Percentiles rank a stretch among this genome's conserved stretches.
Evolutionary conservation across 2,113 vertebrate species (phyloP).

Genomic region (Protobothrops flavoviridis): DNA sequence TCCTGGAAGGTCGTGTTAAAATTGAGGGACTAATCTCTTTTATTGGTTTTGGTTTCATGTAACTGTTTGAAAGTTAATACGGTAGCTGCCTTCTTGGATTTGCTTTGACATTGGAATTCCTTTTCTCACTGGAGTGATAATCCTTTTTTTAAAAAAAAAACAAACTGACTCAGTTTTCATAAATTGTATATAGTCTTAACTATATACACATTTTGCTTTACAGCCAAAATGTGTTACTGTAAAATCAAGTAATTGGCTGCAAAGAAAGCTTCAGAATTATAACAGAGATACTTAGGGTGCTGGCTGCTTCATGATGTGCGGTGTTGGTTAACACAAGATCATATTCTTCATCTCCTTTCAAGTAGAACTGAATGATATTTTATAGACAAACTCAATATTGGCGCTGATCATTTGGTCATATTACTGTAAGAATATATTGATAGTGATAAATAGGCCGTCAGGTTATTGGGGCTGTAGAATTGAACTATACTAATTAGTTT

Average conservation of each 20-base stretch:
- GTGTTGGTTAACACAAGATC: not conserved
- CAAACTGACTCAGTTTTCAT: not conserved
- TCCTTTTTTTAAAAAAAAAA: not conserved
- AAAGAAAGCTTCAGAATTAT: not conserved
- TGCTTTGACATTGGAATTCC: not conserved
- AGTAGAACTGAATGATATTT: not conserved
- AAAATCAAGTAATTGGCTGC: not conserved
- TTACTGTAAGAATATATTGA: not conserved
- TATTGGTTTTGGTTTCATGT: not conserved
- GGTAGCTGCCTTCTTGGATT: not conserved
- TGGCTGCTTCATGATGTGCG: not conserved
- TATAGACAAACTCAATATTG: not conserved
- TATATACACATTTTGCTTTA: not conserved
- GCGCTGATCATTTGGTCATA: not conserved
- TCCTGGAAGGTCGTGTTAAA: not conserved
- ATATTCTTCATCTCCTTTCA: not conserved
- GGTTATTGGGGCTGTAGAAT: not conserved
- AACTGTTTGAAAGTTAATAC: not conserved
- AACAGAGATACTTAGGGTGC: not conserved
- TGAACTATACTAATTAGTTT: not conserved
- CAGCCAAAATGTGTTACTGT: not conserved
- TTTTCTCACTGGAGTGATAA: not conserved
- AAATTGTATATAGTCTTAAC: not conserved
- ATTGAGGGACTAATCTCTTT: not conserved
- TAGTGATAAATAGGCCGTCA: not conserved